Conservation (phyloP, 2,888 invertebrate species). For the Ormyrus nitidulus region DNA sequence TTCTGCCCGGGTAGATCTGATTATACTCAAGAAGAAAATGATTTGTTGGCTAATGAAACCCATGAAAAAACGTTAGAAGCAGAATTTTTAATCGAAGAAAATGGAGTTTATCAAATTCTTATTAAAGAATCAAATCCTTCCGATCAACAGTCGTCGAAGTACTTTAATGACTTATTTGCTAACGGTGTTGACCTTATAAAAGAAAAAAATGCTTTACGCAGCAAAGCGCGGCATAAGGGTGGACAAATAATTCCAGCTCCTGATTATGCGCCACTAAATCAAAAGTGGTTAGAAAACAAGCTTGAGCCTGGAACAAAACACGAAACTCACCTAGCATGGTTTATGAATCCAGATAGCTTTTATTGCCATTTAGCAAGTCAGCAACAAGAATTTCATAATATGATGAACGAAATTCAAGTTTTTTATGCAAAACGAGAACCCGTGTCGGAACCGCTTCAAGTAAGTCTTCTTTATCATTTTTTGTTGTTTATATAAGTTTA, state of each 20-base stretch:
- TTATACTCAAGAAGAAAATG: conserved; percentile 60
- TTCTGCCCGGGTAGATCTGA: conserved; percentile 63
- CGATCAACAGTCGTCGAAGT: conserved; percentile 51
- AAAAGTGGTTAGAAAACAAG: conserved; percentile 76
- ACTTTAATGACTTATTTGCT: conserved; percentile 67
- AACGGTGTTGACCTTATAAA: conserved; percentile 61
- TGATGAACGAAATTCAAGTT: conserved; percentile 85
- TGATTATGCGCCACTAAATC: conserved; percentile 77
- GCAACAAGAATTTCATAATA: conserved; percentile 78
- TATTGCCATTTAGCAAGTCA: conserved; percentile 79
- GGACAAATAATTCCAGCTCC: conserved; percentile 60
- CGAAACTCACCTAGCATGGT: conserved; percentile 84
- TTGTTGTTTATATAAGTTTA: conserved; percentile 9
- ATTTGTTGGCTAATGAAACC: conserved; percentile 60
- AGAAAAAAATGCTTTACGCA: conserved; percentile 61
- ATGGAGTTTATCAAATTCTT: conserved; percentile 65
- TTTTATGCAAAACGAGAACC: conserved; percentile 78
- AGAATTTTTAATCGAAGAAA: conserved; percentile 66
- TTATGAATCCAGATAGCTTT: conserved; percentile 85
- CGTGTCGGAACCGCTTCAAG: conserved; percentile 63
- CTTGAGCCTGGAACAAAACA: conserved; percentile 78
- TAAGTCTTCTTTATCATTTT: conserved; percentile 52
- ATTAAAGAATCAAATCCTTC: conserved; percentile 59
- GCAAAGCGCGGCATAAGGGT: conserved; percentile 20
- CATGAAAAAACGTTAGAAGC: conserved; percentile 65